Evolutionary conservation across 2,888 invertebrate genomes (phyloP).

Genomic region (Blera fallax): DNA sequence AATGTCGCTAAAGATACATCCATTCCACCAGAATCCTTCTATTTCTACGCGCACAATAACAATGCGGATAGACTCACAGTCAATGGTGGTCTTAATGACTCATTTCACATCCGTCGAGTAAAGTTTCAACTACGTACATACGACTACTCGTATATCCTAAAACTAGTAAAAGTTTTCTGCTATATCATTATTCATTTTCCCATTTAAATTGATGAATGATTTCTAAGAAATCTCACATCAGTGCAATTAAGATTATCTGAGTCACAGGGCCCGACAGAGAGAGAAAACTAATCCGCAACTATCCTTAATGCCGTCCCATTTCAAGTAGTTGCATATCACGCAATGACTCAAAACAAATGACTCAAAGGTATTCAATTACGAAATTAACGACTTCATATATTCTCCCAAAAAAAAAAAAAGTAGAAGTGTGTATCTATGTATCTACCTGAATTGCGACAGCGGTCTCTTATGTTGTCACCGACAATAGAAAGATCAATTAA

Average conservation of each 20-base stretch:
- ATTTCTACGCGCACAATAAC: too few species aligned
- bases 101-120: too few species aligned
- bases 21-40: too few species aligned
- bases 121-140: too few species aligned
- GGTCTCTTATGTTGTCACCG: constrained; percentile 35
- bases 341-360: constrained; percentile 12
- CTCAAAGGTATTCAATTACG: neutral
- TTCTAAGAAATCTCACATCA: neutral
- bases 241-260: neutral
- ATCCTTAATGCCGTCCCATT: neutral
- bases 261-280: neutral
- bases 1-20: too few species aligned
- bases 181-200: neutral
- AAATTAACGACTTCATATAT: neutral
- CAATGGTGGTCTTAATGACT: too few species aligned
- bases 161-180: neutral
- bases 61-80: too few species aligned
- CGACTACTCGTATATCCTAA: too few species aligned
- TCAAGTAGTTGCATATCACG: neutral
- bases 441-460: constrained; percentile 28
- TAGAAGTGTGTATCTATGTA: neutral
- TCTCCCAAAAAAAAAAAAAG: neutral
- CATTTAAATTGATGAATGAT: neutral
- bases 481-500: constrained; percentile 36
- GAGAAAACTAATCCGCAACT: neutral